These are phyloP conservation scores for Tapirus terrestris DNA, from an alignment of 2,113 vertebrate genomes.

Conservation along the genomic window DNA sequence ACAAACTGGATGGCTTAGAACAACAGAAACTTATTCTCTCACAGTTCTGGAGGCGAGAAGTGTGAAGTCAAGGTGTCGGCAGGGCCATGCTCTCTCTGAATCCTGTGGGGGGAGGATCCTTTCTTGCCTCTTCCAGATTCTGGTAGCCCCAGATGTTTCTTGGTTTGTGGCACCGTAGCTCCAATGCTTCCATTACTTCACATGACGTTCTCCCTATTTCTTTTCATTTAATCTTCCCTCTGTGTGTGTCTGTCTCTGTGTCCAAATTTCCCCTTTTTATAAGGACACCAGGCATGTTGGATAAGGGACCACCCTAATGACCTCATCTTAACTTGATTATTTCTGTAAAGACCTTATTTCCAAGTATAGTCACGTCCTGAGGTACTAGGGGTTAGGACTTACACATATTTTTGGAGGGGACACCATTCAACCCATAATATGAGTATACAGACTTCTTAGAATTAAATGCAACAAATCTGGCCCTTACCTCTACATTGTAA, in stretches of 20 bases:
- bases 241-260: not conserved
- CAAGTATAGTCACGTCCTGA: constrained; percentile 8
- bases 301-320: not conserved
- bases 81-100: not conserved
- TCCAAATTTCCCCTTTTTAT: not conserved
- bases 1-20: not conserved
- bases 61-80: not conserved
- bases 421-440: not conserved
- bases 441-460: not conserved
- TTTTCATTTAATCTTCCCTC: not conserved
- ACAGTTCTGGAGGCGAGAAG: not conserved
- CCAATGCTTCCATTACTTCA: not conserved
- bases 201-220: not conserved
- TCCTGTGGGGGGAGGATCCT: not conserved
- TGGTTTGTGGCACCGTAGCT: not conserved
- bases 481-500: not conserved
- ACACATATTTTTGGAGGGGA: not conserved
- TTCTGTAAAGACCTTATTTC: not conserved
- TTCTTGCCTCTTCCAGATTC: not conserved
- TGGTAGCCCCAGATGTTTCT: not conserved
- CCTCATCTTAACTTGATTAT: not conserved
- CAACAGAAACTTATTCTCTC: not conserved
- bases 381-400: not conserved
- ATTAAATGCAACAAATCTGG: not conserved
- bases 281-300: not conserved